Conservation (phyloP, 2,113 vertebrate genomes). For the Acinonyx jubatus region DNA sequence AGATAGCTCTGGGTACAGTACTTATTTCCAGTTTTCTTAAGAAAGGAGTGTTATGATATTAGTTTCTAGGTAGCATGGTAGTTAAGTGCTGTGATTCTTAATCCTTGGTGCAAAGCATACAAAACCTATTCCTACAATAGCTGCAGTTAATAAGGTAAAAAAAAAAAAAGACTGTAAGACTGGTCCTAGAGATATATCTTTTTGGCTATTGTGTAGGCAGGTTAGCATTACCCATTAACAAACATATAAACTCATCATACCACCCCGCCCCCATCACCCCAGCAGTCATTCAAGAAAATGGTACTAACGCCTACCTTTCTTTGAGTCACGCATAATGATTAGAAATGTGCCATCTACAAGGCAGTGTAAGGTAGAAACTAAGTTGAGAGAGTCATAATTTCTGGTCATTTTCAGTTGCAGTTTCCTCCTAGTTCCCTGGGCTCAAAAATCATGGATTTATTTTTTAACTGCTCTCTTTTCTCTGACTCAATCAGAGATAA, state of each 20-base stretch:
- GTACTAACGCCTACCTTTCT: background rate
- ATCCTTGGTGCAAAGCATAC: background rate
- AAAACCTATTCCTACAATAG: conserved; percentile 9
- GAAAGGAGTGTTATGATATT: background rate
- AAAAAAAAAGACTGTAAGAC: background rate
- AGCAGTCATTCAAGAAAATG: background rate
- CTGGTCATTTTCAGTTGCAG: background rate
- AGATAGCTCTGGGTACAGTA: background rate
- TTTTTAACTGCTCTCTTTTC: background rate
- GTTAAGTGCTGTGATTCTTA: background rate
- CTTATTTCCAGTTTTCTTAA: conserved; percentile 64
- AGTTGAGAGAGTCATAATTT: background rate
- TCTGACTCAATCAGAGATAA: background rate
- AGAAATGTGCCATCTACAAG: background rate
- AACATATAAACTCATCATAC: background rate
- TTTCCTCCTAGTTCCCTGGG: background rate
- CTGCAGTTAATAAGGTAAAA: background rate
- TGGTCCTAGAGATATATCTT: background rate
- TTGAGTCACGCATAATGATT: background rate
- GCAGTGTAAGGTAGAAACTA: background rate
- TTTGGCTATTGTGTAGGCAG: background rate
- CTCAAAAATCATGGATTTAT: background rate
- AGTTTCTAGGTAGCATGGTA: background rate
- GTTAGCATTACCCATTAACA: background rate
- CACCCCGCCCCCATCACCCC: background rate